A percentile compares a stretch with the other conserved stretches of the same genome.
Conservation (phyloP, 2,113 vertebrate species). For the Ia io region DNA sequence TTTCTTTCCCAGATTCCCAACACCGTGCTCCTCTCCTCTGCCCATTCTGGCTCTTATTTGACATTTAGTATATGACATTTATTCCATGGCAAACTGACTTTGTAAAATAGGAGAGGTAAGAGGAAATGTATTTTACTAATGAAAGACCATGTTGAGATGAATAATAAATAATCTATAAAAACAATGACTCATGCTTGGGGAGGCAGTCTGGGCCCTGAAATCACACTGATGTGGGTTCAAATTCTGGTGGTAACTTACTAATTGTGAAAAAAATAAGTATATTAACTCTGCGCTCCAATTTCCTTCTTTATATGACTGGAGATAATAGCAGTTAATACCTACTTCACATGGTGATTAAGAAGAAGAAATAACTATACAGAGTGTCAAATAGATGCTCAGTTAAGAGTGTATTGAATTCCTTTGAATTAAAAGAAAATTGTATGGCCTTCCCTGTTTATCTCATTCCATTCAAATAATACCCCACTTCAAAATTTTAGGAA, state of each 20-base stretch:
- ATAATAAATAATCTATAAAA: not conserved
- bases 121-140: not conserved
- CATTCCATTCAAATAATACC: not conserved
- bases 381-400: not conserved
- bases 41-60: not conserved
- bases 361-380: not conserved
- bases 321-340: not conserved
- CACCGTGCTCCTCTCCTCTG: not conserved
- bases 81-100: not conserved
- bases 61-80: not conserved
- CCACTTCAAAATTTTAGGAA: not conserved
- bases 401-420: not conserved
- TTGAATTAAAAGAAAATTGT: not conserved
- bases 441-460: not conserved
- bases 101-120: not conserved
- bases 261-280: not conserved
- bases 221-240: not conserved
- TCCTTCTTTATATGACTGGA: not conserved
- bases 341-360: not conserved
- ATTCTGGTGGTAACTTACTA: not conserved
- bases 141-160: not conserved
- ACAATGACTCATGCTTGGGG: not conserved
- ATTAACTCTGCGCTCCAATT: not conserved
- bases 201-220: not conserved
- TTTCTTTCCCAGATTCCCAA: not conserved